Evolutionary conservation across 2,113 vertebrate species (phyloP), one percentile per base, ranked within the genome.

Genomic region (Rhabdomys dilectus): DNA sequence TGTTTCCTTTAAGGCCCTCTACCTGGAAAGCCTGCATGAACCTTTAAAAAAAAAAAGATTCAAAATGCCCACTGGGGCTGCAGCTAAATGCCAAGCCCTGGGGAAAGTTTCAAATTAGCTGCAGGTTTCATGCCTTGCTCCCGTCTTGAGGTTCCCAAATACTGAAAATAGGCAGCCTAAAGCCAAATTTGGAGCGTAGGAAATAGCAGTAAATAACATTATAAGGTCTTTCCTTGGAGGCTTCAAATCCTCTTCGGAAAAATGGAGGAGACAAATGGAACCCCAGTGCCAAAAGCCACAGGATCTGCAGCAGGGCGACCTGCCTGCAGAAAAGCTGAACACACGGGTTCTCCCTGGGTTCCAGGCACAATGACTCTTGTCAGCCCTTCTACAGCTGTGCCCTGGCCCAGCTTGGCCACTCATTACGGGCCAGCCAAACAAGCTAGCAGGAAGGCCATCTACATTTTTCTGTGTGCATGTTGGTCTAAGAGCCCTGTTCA

Each of bases 131-230:
- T 76, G 60, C 68, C 1, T 80, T 62, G 58, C 68, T 88, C 36
- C 51, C 6, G 66, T 64, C 93, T 72, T 89, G 75, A 91, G 75
- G 60, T 24, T 93, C 62, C 60, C 87, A 94, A 82, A 72, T 51
- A 11, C 95, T 73, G 94, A 77, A 94, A 96, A 88, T 88, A 91
- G 88, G 73, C 96, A 91, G 87, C 94, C 89, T 26, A 24, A n/a
- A 94, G 89, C 84, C 95, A 93, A 84, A 95, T 93, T 31, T 56
- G 62, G 96, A 93, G 68, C 13, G 2, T 4, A 92, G 77, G 77
- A 89, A 92, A 92, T 62, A 82, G 39, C 81, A 95, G 36, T 89
- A 89, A 70, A 95, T 93, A 84, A 91, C 95, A 94, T 84, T 72
- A 1, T 39, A 76, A 93, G 87, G 70, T 70, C 39, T 36, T 72